Percentiles rank a stretch among this genome's conserved stretches.
These are phyloP conservation scores for Phenacoccus solenopsis DNA, from an alignment of 1,140 invertebrate genomes.

Conservation along the genomic window DNA sequence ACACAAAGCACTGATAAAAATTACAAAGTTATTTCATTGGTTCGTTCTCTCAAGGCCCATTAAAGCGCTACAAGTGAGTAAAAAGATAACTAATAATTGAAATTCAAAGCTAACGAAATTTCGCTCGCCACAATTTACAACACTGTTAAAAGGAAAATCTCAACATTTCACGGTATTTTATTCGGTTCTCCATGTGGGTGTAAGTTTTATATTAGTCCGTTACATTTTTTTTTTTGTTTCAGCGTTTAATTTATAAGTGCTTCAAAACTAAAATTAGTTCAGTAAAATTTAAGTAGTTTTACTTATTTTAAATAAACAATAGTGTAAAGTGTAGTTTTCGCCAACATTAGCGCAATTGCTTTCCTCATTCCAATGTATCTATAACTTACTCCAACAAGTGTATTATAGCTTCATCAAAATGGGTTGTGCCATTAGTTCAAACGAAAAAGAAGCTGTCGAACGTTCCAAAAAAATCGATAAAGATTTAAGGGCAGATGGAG, in stretches of 20 bases:
- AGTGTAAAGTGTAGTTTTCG: no score
- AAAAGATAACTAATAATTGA: no score
- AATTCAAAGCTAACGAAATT: no score
- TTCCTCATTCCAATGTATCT: neutral
- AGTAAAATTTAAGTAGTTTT: neutral
- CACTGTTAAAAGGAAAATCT: no score
- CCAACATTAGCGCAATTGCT: no score
- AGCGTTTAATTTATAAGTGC: neutral
- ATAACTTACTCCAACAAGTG: neutral
- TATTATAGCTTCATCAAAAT: slow-evolving; percentile 37
- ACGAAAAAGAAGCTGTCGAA: slow-evolving; percentile 67
- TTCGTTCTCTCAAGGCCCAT: no score
- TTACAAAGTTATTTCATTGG: no score
- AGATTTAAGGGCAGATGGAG: slow-evolving; percentile 66
- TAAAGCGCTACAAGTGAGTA: no score
- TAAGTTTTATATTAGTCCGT: slow-evolving; percentile 3
- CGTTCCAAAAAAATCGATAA: slow-evolving; percentile 82
- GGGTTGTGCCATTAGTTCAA: slow-evolving; percentile 66
- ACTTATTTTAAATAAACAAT: no score
- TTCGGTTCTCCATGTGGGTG: neutral
- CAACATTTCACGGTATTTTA: neutral
- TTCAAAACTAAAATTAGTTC: no score
- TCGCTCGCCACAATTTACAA: no score
- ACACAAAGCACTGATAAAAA: no score
- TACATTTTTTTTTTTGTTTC: neutral